These are phyloP conservation scores for Corythoichthys haematopterus DNA, from an alignment of 2,113 vertebrate genomes.

Conservation along the genomic window DNA sequence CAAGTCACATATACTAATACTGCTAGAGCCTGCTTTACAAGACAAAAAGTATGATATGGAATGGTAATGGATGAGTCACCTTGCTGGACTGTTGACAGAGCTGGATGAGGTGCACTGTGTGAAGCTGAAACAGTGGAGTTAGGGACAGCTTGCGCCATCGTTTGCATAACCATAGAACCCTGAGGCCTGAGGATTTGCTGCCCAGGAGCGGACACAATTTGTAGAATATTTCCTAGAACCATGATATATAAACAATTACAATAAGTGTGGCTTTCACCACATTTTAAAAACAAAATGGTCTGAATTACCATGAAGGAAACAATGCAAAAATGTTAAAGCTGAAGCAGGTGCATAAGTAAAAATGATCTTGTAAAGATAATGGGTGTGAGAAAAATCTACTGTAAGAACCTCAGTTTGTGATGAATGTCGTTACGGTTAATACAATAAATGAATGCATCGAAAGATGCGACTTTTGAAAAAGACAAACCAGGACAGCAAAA, in stretches of 20 bases:
- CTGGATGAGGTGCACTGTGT: constrained; percentile 68
- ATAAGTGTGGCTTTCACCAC: background rate
- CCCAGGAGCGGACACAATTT: constrained; percentile 86
- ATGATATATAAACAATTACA: constrained; percentile 17
- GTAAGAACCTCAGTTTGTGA: constrained; percentile 1
- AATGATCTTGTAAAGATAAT: background rate
- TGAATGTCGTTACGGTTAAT: constrained; percentile 1
- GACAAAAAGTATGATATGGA: constrained; percentile 3
- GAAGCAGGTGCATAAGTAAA: background rate
- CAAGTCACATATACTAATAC: background rate
- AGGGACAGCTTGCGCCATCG: constrained; percentile 71
- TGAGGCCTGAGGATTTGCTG: constrained; percentile 83
- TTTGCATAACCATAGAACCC: constrained; percentile 83
- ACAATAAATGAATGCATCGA: background rate
- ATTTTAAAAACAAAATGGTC: background rate
- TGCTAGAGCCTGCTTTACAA: background rate
- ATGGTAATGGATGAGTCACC: constrained; percentile 56
- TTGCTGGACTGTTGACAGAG: constrained; percentile 70
- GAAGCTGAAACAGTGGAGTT: constrained; percentile 73
- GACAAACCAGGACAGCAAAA: background rate
- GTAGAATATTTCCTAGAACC: constrained; percentile 83
- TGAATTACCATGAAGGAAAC: background rate
- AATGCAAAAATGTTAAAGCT: background rate
- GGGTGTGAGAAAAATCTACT: background rate
- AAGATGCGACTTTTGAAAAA: background rate